These are phyloP conservation scores for Halotydeus destructor DNA, from an alignment of 1,140 invertebrate genomes.

Conservation along the genomic window DNA sequence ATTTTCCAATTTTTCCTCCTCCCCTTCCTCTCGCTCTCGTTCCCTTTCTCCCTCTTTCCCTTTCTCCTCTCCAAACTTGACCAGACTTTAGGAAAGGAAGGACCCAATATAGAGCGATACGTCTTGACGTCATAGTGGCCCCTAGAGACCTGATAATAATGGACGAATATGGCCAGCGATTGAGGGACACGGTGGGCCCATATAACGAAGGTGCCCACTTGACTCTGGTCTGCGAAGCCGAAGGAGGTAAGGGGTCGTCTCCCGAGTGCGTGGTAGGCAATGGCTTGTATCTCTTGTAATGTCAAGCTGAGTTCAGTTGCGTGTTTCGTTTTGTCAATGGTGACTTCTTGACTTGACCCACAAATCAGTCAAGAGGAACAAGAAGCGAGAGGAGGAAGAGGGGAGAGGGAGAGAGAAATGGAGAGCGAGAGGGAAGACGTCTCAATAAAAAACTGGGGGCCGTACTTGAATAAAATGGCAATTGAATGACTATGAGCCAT, in stretches of 20 bases:
- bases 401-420: too few relatives aligned
- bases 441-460: too few relatives aligned
- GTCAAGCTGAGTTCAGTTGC: too few relatives aligned
- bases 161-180: constrained; percentile 50
- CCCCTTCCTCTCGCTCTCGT: neutral
- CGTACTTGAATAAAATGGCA: too few relatives aligned
- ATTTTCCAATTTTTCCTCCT: neutral
- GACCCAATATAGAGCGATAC: constrained; percentile 59
- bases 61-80: constrained; percentile 23
- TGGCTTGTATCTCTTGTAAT: too few relatives aligned
- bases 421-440: too few relatives aligned
- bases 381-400: too few relatives aligned
- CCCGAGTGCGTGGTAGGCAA: too few relatives aligned
- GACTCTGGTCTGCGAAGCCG: constrained; percentile 59
- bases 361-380: too few relatives aligned
- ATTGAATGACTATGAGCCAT: too few relatives aligned
- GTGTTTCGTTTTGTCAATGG: too few relatives aligned
- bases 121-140: constrained; percentile 64
- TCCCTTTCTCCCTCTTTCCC: neutral
- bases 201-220: constrained; percentile 67
- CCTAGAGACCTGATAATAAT: constrained; percentile 63
- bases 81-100: constrained; percentile 68
- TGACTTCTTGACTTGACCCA: too few relatives aligned
- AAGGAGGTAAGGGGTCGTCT: constrained; percentile 56
- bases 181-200: constrained; percentile 52